Conservation (phyloP, 2,888 invertebrate genomes). For the Laothoe populi region DNA sequence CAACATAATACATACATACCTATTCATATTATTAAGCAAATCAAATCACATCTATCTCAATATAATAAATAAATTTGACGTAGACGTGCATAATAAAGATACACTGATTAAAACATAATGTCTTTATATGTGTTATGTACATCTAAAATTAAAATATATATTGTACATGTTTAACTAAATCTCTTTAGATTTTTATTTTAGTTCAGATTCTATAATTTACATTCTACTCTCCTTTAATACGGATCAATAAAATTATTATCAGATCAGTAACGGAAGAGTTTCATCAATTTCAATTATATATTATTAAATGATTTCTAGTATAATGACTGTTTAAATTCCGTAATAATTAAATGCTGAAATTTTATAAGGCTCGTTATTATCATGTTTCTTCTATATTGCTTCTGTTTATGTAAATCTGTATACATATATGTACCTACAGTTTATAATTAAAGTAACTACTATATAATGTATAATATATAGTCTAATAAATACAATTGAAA, state of each 20-base stretch:
- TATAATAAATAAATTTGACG: slow-evolving; percentile 8
- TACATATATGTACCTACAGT: slow-evolving; percentile 22
- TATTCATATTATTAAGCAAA: slow-evolving; percentile 32
- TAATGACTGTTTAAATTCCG: slow-evolving; percentile 11
- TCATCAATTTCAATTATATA: neutral
- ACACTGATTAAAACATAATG: neutral
- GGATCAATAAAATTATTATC: neutral
- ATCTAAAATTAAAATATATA: slow-evolving; percentile 7
- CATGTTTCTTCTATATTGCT: slow-evolving; percentile 14
- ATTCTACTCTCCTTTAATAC: neutral
- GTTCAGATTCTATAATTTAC: neutral
- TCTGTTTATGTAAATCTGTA: slow-evolving; percentile 12
- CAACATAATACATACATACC: slow-evolving; percentile 39
- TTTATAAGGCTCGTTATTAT: slow-evolving; percentile 19
- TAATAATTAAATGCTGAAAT: neutral
- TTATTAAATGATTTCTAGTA: neutral
- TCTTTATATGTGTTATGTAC: neutral
- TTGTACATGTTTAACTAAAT: neutral
- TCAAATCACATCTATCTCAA: neutral
- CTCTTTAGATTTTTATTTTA: neutral
- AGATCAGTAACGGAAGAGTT: neutral
- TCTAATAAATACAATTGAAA: slow-evolving; percentile 22
- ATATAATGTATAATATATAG: slow-evolving; percentile 21
- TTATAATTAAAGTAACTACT: slow-evolving; percentile 13
- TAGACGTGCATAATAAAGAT: slow-evolving; percentile 2